Percentiles rank a stretch among this genome's conserved stretches.
These are phyloP conservation scores for Trinorchestia longiramus DNA, from an alignment of 1,140 invertebrate species.

Conservation along the genomic window DNA sequence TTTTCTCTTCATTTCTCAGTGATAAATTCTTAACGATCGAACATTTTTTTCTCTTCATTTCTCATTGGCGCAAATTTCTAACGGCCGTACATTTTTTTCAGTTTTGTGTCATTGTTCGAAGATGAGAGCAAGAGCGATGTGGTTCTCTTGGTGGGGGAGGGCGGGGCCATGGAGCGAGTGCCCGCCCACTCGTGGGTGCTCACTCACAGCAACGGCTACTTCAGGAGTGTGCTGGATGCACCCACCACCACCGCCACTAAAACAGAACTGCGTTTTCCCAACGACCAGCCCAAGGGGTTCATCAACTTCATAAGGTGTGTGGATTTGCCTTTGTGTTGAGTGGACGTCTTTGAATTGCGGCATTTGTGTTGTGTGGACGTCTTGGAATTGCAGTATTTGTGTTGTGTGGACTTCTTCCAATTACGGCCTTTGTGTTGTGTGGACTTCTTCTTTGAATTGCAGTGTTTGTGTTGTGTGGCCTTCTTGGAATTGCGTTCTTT, in stretches of 20 bases:
- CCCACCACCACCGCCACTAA: conserved; percentile 57
- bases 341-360: not conserved
- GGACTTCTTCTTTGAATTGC: not conserved
- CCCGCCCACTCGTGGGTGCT: conserved; percentile 78
- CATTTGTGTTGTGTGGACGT: not conserved
- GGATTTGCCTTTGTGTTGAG: not conserved
- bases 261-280: conserved; percentile 56
- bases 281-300: conserved; percentile 64
- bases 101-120: conserved; percentile 70
- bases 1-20: too few species aligned
- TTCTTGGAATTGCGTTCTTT: too few species aligned
- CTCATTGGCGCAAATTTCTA: too few species aligned
- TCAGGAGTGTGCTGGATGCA: conserved; percentile 75
- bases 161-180: conserved; percentile 76
- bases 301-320: conserved; percentile 62
- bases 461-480: not conserved
- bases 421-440: not conserved
- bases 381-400: not conserved
- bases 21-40: too few species aligned
- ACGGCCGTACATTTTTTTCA: conserved; percentile 8
- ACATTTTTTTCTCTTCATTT: too few species aligned
- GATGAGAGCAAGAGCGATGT: conserved; percentile 78
- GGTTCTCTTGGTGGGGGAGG: conserved; percentile 77
- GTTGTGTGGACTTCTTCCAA: not conserved
- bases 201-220: conserved; percentile 76